Conservation (phyloP, 2,888 invertebrate species). For the Bellardia pandia region DNA sequence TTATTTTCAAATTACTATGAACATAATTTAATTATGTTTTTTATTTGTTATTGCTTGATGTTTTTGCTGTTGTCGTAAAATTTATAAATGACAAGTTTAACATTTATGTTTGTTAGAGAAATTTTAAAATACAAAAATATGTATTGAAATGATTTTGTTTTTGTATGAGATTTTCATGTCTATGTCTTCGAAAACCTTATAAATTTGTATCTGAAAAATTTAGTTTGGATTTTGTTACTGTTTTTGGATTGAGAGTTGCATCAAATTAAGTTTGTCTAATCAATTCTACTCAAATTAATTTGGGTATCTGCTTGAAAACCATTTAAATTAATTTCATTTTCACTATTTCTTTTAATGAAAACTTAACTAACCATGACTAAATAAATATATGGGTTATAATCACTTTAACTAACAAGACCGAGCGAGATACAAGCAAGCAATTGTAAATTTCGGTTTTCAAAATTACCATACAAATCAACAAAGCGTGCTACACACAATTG, state of each 20-base stretch:
- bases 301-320: not conserved
- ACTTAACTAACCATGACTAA: constrained; percentile 45
- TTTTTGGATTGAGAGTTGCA: too few relatives aligned
- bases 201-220: too few relatives aligned
- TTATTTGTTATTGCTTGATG: not conserved
- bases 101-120: too few relatives aligned
- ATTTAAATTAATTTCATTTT: constrained; percentile 14
- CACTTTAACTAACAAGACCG: constrained; percentile 32
- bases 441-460: constrained; percentile 18
- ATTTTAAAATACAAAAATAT: too few relatives aligned
- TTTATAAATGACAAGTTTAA: constrained; percentile 27
- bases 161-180: too few relatives aligned
- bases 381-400: constrained; percentile 17
- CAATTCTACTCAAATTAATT: not conserved
- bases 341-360: constrained; percentile 15
- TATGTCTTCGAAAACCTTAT: too few relatives aligned
- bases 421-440: not conserved
- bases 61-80: constrained; percentile 31
- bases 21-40: constrained; percentile 52
- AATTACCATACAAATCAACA: constrained; percentile 24
- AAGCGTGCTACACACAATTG: constrained; percentile 3
- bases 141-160: too few relatives aligned
- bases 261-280: not conserved
- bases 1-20: constrained; percentile 49
- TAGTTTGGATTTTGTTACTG: too few relatives aligned